phyloP scores from a whole-genome alignment of 2,888 invertebrate species.

The Eupithecia exiguata region DNA sequence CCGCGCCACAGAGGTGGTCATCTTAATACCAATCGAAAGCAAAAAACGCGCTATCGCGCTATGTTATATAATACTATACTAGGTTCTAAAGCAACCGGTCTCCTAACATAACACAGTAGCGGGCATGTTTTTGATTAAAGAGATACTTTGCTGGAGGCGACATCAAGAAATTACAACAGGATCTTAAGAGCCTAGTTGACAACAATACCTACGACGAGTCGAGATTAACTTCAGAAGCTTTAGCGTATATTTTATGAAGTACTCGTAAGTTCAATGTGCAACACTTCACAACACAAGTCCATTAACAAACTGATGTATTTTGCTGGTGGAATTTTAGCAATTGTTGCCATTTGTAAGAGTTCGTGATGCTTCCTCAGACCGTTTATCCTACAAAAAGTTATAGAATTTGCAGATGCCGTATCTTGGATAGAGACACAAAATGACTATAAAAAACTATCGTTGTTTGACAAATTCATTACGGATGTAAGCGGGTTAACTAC shows the following conservation, averaged over 20 bases:
- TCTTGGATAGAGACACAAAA: no score
- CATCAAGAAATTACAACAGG: conserved; percentile 4
- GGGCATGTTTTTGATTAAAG: not conserved
- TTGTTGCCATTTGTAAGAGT: not conserved
- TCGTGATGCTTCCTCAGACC: not conserved
- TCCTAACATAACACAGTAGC: not conserved
- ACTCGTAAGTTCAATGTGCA: not conserved
- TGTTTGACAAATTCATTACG: no score
- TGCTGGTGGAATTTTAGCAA: not conserved
- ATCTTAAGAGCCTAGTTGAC: not conserved
- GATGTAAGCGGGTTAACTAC: no score
- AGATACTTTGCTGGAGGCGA: not conserved
- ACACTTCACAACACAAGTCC: not conserved
- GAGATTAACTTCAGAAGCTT: not conserved
- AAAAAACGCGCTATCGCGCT: no score
- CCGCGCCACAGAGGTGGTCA: no score
- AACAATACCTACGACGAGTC: not conserved
- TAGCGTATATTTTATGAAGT: not conserved
- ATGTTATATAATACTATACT: no score
- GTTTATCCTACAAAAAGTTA: not conserved
- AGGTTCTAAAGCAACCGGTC: not conserved
- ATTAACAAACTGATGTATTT: not conserved
- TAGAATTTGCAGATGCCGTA: not conserved
- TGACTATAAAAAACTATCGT: no score
- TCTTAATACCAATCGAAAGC: no score